Evolutionary conservation across 2,113 vertebrate genomes (phyloP), one percentile per base, ranked within the genome.

Genomic region (Stigmatopora argus): DNA sequence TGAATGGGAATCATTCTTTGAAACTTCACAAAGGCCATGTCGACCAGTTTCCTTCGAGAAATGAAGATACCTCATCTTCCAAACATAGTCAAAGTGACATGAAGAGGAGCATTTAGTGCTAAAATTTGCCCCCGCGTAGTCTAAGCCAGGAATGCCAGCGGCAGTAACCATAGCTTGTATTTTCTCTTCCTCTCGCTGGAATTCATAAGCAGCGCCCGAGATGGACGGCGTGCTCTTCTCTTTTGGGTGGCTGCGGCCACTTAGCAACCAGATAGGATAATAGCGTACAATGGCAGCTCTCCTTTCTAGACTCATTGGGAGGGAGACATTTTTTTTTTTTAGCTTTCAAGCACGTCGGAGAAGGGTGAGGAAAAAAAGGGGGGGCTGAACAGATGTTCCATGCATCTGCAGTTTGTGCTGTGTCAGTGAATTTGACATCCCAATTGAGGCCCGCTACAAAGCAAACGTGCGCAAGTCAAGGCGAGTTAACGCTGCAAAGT

Each of bases 221-320:
- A 56, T 13, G 23, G 52, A 26, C 23, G 52, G 1, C 53, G 13
- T 26, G 26, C 53, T 23, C 52, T 31, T 31, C 26, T 31, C 3
- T 56, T 56, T 31, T 56, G 15, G 53, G 13, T 31, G 13, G 13
- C 11, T 13, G 53, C 26, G 53, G 53, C 53, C 53, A 31, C 53
- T 56, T 56, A 15, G 38, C 59, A 89, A 89, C 86, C 18, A 76
- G 85, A 89, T 87, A 83, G 77, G 57, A 80, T 88, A 89, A 87
- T 87, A 75, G 78, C 68, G 75, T 85, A 31, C 26, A 86, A 89
- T 84, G 77, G 78, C 72, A 78, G 78, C 70, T 71, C 76, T 81
- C 66, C 71, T 61, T 72, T 44, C 69, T 66, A 31, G 53, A 23
- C 53, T 31, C 6, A 48, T 17, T 17, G 60, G 15, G 17, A 11